Evolutionary conservation across 2,113 vertebrate genomes (phyloP), one percentile per base, ranked within the genome.

Genomic region (Trematocara unimaculatum): DNA sequence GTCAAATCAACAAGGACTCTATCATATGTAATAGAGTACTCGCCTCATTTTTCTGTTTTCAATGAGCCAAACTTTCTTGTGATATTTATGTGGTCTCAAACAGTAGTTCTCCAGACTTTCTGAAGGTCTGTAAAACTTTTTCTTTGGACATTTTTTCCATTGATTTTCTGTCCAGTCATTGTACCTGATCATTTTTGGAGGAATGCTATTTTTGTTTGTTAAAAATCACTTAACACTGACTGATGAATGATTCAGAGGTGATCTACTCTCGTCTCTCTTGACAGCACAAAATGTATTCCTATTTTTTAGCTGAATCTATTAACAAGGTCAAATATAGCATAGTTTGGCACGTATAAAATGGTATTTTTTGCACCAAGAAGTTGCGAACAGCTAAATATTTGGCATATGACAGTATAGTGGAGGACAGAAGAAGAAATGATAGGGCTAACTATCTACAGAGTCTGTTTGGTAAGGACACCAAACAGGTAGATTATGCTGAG

Each of bases 91-190:
- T 62, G 53, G 0, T 54, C 5, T 54, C 31, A 9, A 62, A 18
- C 29, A 60, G 0, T 5, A 58, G 7, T 5, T 60, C 23, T 0
- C 26, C 55, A 58, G 4, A 29, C 26, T 58, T 58, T 29, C 55
- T 58, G 55, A 58, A 58, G 7, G 55, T 58, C 55, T 15, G 26
- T 58, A 8, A 58, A 8, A 58, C 10, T 5, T 58, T 58, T 58
- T 58, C 55, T 58, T 3, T 29, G 23, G 4, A 5, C 26, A 29
- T 29, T 58, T 58, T 29, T 58, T 58, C 6, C 26, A 58, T 56
- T 56, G 4, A 56, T 56, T 56, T 56, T 56, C 55, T 26, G 55
- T 2, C 12, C 55, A 29, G 23, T 56, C 55, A 7, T 26, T 56
- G 54, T 26, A 56, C 2, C 54, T 0, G 54, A 56, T 14, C 4